Base-by-base conservation (phyloP, 2,797 vertebrate species). In the Okamejei kenojei region DNA sequence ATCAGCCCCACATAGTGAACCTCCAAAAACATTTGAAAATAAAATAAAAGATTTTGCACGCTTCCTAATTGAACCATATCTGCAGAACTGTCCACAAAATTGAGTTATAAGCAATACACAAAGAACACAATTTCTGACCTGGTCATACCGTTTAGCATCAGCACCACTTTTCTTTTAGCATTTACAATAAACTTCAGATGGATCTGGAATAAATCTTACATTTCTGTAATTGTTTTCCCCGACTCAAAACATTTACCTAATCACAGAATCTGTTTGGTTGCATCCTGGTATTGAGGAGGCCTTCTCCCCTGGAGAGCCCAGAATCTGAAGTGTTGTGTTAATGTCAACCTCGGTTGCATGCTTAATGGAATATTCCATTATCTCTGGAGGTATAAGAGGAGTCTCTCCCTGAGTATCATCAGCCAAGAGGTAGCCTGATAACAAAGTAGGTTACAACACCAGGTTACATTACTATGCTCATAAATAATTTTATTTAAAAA, bases 291-390 rank as follows among this genome's bases (percentile, higher is more conserved):
- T 99, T 94, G 98, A 99, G 93, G 98, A 99, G 94, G 99, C 98
- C 95, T 98, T 99, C 96, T 99, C 98, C 88, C 99, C 99, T 92
- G 99, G 99, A 68, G 99, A 99, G 94, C 99, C 99, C 93, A 99
- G 97, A 96, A 99, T 98, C 96, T 99, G 98, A 95, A 99, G 97
- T 68, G 99, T 99, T 93, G 98, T 99, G 96, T 99, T 99, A 95
- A 99, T 99, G 96, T 99, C 99, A 95, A 99, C 99, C 95, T 99
- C 98, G 93, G 98, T 96, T 91, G 99, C 98, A 96, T 99, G 98
- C 95, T 98, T 99, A 95, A 99, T 99, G 95, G 99, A 99, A 95
- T 98, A 99, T 96, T 99, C 98, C 99, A 99, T 99, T 95, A 99
- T 97, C 97, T 99, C 99, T 54, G 98, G 96, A 95, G 99, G 99